Conservation (phyloP, 1,140 invertebrate species). For the Zaprionus kolodkinae region DNA sequence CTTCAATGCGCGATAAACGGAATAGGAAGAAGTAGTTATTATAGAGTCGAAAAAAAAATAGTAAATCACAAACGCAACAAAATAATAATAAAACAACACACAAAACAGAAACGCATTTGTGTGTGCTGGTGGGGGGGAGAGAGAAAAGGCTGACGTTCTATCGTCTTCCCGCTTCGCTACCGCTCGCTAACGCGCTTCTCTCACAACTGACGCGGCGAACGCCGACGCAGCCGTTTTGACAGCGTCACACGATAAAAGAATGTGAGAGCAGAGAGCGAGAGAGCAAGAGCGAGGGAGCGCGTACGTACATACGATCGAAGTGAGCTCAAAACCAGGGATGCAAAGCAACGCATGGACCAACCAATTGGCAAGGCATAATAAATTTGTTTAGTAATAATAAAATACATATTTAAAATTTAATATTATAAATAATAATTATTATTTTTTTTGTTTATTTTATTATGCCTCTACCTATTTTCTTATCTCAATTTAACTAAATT, state of each 20-base stretch:
- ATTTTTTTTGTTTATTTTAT: background rate
- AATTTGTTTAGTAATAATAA: background rate
- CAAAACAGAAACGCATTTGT: slow-evolving; percentile 36
- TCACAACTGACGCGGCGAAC: slow-evolving; percentile 48
- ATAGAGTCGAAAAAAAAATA: slow-evolving; percentile 2
- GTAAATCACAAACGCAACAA: slow-evolving; percentile 41
- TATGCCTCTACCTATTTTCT: background rate
- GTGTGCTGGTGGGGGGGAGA: background rate
- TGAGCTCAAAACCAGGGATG: slow-evolving; percentile 31
- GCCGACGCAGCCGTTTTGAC: slow-evolving; percentile 42
- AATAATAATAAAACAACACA: slow-evolving; percentile 16
- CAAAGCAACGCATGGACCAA: background rate
- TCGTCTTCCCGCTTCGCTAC: slow-evolving; percentile 45
- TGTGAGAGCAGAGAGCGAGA: slow-evolving; percentile 16
- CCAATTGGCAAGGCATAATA: slow-evolving; percentile 1
- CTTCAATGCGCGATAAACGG: slow-evolving; percentile 8
- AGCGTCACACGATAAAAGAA: slow-evolving; percentile 39
- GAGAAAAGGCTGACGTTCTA: slow-evolving; percentile 13
- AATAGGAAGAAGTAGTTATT: slow-evolving; percentile 16
- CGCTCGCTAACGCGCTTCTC: slow-evolving; percentile 47
- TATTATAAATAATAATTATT: too few species aligned
- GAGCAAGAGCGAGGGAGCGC: slow-evolving; percentile 1
- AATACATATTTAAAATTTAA: background rate
- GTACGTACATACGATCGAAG: slow-evolving; percentile 10
- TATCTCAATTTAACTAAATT: too few species aligned